Conservation (phyloP, 2,888 invertebrate genomes). For the Caenorhabditis doughertyi region DNA sequence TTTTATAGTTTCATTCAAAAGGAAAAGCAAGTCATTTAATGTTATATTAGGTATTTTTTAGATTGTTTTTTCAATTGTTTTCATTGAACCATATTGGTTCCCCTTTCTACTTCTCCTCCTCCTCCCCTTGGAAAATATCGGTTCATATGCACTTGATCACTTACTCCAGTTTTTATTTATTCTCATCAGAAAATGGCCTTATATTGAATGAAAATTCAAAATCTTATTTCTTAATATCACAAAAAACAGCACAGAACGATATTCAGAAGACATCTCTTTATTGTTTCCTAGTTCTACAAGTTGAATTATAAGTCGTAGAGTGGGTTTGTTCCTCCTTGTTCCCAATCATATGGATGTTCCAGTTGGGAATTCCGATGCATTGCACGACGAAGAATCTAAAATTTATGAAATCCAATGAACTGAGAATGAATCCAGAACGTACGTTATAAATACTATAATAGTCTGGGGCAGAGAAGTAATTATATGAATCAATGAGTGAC, state of each 20-base stretch:
- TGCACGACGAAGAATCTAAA: conserved; percentile 58
- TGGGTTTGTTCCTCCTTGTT: conserved; percentile 44
- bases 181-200: background rate
- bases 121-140: background rate
- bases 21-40: background rate
- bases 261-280: no score
- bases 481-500: conserved; percentile 40
- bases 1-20: background rate
- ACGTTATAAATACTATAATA: conserved; percentile 47
- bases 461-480: conserved; percentile 42
- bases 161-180: conserved; percentile 15
- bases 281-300: no score
- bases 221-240: background rate
- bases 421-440: no score
- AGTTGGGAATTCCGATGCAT: conserved; percentile 44
- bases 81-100: conserved; percentile 36
- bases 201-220: conserved; percentile 14
- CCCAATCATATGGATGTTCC: conserved; percentile 65
- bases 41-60: conserved; percentile 13
- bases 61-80: background rate
- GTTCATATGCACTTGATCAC: conserved; percentile 19
- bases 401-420: no score
- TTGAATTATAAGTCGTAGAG: conserved; percentile 46
- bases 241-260: background rate
- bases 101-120: background rate